A percentile compares a stretch with the other conserved stretches of the same genome.
phyloP scores from a whole-genome alignment of 2,888 invertebrate species.

The Anticlea derivata region DNA sequence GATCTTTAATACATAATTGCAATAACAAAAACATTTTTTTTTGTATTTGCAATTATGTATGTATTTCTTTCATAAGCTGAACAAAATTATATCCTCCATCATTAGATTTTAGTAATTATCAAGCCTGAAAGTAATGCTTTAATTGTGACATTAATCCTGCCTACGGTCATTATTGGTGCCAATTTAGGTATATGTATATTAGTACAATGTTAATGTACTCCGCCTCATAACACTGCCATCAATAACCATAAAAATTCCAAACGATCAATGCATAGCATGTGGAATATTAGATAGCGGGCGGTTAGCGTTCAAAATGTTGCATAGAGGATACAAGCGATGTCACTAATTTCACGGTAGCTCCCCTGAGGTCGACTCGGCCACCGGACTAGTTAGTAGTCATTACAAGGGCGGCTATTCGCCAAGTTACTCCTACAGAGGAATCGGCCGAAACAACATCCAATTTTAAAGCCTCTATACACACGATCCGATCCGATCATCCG shows the following conservation, averaged over 20 bases:
- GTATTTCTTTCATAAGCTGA: too few relatives aligned
- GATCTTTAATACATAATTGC: too few relatives aligned
- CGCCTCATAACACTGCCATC: conserved; percentile 13
- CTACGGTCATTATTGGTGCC: conserved; percentile 1
- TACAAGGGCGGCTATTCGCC: conserved; percentile 57
- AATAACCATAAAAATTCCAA: conserved; percentile 16
- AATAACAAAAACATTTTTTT: too few relatives aligned
- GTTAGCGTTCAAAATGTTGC: conserved; percentile 11
- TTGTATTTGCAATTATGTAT: too few relatives aligned
- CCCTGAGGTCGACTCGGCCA: conserved; percentile 32
- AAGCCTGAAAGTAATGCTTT: conserved; percentile 1
- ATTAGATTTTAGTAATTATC: too few relatives aligned
- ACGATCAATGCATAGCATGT: conserved; percentile 5
- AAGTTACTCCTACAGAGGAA: conserved; percentile 51
- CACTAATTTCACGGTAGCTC: conserved; percentile 23
- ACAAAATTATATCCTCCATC: too few relatives aligned
- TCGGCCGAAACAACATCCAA: conserved; percentile 58
- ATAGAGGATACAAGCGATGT: conserved; percentile 5
- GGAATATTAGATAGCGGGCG: conserved; percentile 3
- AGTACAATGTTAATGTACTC: conserved; percentile 11
- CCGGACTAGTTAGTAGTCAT: conserved; percentile 68
- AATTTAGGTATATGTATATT: conserved; percentile 8
- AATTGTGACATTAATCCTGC: conserved; percentile 12
- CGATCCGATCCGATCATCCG: conserved; percentile 5
- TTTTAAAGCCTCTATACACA: conserved; percentile 46